phyloP scores from a whole-genome alignment of 2,888 invertebrate genomes.

The Eupithecia subumbrata region DNA sequence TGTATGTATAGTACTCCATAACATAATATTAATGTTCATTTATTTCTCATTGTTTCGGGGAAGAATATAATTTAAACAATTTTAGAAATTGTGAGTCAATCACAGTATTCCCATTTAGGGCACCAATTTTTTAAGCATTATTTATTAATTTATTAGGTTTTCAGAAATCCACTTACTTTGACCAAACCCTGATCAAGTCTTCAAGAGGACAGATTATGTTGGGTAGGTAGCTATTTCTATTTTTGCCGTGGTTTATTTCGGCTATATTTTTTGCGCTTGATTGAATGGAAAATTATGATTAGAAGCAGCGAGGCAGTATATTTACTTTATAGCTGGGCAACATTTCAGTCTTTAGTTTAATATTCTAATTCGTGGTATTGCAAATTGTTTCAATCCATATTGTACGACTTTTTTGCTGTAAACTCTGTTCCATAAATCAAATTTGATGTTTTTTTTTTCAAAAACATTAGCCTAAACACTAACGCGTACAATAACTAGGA shows the following conservation, averaged over 20 bases:
- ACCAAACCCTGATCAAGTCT: conserved; percentile 5
- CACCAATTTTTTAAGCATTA: too few relatives aligned
- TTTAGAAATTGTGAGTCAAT: too few relatives aligned
- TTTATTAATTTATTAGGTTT: too few relatives aligned
- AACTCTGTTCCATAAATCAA: background rate
- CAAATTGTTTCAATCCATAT: background rate
- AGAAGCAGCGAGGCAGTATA: conserved; percentile 30
- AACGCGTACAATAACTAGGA: background rate
- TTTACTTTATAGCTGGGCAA: conserved; percentile 7
- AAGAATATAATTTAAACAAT: too few relatives aligned
- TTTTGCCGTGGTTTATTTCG: conserved; percentile 48
- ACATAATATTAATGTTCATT: too few relatives aligned
- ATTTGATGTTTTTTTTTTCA: background rate
- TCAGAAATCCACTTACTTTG: background rate
- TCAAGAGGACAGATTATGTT: conserved; percentile 47
- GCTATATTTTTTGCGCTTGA: conserved; percentile 41
- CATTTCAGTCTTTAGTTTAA: background rate
- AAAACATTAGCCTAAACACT: background rate
- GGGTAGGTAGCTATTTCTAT: conserved; percentile 50
- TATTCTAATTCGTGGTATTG: background rate
- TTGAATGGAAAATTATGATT: conserved; percentile 49
- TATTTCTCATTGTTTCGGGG: too few relatives aligned
- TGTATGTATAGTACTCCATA: too few relatives aligned
- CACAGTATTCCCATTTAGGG: too few relatives aligned
- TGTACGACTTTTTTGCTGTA: background rate